phyloP scores from a whole-genome alignment of 2,113 vertebrate species.

The Colossoma macropomum region DNA sequence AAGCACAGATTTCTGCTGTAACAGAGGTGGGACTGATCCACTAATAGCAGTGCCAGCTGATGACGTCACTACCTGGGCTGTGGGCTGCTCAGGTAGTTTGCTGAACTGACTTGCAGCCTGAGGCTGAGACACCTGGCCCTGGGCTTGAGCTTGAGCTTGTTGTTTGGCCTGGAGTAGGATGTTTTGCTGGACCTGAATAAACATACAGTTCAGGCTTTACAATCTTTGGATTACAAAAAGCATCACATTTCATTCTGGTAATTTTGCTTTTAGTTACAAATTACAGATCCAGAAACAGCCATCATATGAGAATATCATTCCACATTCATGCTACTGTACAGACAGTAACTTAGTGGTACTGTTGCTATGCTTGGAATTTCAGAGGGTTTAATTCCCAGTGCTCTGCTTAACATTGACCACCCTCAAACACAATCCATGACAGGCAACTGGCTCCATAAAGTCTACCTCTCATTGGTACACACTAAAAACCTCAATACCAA shows the following conservation, averaged over 20 bases:
- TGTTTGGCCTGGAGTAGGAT: slow-evolving; percentile 82
- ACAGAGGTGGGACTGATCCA: slow-evolving; percentile 70
- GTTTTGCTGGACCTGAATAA: slow-evolving; percentile 83
- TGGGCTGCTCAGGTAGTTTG: slow-evolving; percentile 72
- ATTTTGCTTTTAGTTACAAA: background rate
- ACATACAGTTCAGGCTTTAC: background rate
- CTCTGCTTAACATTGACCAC: too few species aligned
- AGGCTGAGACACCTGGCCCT: slow-evolving; percentile 35
- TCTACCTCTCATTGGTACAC: too few species aligned
- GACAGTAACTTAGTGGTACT: too few species aligned
- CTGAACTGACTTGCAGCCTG: slow-evolving; percentile 66
- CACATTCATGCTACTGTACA: too few species aligned
- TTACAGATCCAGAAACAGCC: background rate
- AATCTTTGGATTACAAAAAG: background rate
- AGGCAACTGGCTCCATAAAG: too few species aligned
- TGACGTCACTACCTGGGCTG: slow-evolving; percentile 66
- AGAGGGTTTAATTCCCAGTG: too few species aligned
- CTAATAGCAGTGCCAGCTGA: slow-evolving; percentile 55
- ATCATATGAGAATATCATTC: too few species aligned
- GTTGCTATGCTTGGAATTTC: too few species aligned
- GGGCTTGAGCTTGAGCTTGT: slow-evolving; percentile 60
- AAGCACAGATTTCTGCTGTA: slow-evolving; percentile 80
- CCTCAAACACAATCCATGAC: too few species aligned
- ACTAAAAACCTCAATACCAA: too few species aligned
- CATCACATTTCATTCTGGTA: background rate